These are phyloP conservation scores for Paracentrotus lividus DNA, from an alignment of 53 echinoderm and acorn worm genomes.

Conservation along the genomic window DNA sequence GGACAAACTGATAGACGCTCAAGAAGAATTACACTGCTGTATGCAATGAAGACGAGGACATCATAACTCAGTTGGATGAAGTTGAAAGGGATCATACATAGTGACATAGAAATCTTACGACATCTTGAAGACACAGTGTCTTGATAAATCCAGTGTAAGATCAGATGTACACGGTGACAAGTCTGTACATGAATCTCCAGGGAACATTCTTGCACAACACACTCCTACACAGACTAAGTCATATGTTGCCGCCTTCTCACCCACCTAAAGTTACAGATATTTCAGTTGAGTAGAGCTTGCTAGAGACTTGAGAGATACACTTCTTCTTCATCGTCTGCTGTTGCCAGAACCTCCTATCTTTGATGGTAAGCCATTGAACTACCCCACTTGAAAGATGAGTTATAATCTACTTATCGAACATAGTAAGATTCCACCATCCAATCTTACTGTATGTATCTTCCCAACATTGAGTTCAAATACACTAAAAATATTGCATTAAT, in stretches of 20 bases:
- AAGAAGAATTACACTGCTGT: conserved; percentile 4
- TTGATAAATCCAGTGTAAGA: no score
- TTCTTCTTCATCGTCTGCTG: not conserved
- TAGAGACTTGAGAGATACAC: not conserved
- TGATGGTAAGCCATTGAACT: conserved; percentile 20
- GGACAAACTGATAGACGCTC: conserved; percentile 12
- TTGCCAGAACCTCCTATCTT: conserved; percentile 52
- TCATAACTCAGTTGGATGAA: not conserved
- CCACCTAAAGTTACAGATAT: not conserved
- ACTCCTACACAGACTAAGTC: no score
- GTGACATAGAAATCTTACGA: no score
- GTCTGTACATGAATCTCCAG: not conserved
- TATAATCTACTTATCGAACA: conserved; percentile 40
- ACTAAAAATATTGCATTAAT: no score
- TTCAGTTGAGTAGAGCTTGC: not conserved
- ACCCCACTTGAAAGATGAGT: conserved; percentile 36
- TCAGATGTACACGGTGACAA: no score
- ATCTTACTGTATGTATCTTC: no score
- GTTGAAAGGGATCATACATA: no score
- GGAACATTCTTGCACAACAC: no score
- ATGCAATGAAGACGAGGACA: not conserved
- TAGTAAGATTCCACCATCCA: conserved; percentile 31
- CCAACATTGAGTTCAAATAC: no score
- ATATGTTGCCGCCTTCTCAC: not conserved
- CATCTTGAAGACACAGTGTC: no score